phyloP scores from a whole-genome alignment of 2,888 invertebrate genomes.

The Lasioglossum pauxillum region DNA sequence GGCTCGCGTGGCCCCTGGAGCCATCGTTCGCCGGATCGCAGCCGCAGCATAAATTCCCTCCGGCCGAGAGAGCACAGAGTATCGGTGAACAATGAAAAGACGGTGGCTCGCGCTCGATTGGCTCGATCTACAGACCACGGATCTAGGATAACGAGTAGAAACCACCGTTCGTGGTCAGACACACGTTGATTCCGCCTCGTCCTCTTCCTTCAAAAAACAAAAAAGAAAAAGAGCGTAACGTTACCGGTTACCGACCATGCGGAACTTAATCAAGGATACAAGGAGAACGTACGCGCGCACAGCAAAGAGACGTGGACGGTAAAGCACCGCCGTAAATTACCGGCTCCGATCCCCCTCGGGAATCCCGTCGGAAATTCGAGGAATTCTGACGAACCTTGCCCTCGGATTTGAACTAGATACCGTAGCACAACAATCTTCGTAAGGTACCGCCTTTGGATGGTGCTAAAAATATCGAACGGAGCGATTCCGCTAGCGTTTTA shows the following conservation, averaged over 20 bases:
- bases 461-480: not conserved
- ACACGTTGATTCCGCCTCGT: constrained; percentile 13
- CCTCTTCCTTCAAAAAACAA: not conserved
- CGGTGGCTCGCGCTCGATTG: constrained; percentile 31
- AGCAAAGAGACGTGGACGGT: constrained; percentile 8
- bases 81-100: constrained; percentile 41
- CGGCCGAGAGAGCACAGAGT: constrained; percentile 59
- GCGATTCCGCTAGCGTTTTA: not conserved
- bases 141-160: not conserved
- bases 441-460: not conserved
- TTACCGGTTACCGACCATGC: not conserved
- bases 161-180: constrained; percentile 33
- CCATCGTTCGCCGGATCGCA: constrained; percentile 31
- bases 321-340: constrained; percentile 28
- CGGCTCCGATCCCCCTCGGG: not conserved
- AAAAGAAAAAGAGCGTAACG: not conserved
- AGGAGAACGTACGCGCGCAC: constrained; percentile 1
- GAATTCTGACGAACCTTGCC: not conserved
- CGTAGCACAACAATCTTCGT: not conserved
- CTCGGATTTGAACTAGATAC: not conserved
- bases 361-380: constrained; percentile 1
- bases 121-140: not conserved
- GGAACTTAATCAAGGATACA: constrained; percentile 45
- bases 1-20: constrained; percentile 12
- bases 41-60: constrained; percentile 73